phyloP scores from a whole-genome alignment of 1,140 invertebrate species.

The Tetragonula clypearis region DNA sequence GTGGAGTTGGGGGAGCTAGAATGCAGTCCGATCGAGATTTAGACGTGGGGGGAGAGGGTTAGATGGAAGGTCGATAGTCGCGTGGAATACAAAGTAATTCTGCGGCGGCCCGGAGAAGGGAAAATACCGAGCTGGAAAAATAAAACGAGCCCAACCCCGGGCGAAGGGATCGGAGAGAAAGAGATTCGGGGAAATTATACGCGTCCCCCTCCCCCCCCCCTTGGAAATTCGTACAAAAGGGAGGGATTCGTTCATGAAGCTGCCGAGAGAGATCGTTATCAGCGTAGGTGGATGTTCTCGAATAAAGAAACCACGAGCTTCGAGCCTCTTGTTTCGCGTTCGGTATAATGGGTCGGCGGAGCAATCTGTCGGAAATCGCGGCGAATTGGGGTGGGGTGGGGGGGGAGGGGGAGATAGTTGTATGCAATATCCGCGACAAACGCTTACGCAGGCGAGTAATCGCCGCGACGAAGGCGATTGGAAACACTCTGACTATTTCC shows the following conservation, averaged over 20 bases:
- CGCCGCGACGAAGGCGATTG: no score
- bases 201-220: neutral
- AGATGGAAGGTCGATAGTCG: slow-evolving; percentile 53
- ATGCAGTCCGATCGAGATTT: slow-evolving; percentile 60
- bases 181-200: slow-evolving; percentile 6
- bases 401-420: neutral
- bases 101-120: no score
- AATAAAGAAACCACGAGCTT: neutral
- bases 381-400: no score
- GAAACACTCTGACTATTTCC: no score
- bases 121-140: neutral
- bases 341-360: neutral
- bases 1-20: neutral
- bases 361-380: neutral
- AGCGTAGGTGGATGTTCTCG: no score
- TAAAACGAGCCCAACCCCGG: neutral
- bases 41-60: slow-evolving; percentile 44
- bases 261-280: neutral
- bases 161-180: no score
- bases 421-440: no score
- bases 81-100: slow-evolving; percentile 48
- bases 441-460: no score
- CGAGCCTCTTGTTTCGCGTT: neutral
- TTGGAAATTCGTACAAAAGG: neutral
- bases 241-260: neutral